Base-by-base conservation (phyloP, 35 echinoderm and acorn worm species). In the Lytechinus pictus region DNA sequence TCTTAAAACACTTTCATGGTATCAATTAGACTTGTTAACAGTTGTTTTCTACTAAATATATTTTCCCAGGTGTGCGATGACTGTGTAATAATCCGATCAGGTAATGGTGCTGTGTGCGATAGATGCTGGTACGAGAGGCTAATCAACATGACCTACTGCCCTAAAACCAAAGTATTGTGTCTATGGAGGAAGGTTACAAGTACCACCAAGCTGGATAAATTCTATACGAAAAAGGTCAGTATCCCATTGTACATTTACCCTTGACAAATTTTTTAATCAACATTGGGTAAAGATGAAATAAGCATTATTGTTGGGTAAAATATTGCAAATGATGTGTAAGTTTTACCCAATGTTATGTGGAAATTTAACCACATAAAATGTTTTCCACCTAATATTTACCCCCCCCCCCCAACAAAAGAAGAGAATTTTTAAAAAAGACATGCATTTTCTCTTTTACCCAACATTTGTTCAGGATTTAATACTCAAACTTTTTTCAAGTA, bases 61-160 rank as follows among this genome's bases (percentile, higher is more conserved):
- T 94, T 89, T 14, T 7, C 10, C 9, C 92, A 99, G 98, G 98
- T 99, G 9, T 99, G 98, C 93, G 98, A 99, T 96, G 98, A 99
- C 86, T 97, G 97, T 94, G 95, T 99, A 55, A 99, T 99, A 89
- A 99, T 99, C 57, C 94, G 98, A 10, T 97, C 97, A 94, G 98
- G 98, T 29, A 99, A 97, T 88, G 98, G 98, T 52, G 97, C 98
- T 16, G 97, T 99, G 55, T 99, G 97, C 86, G 98, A 99, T 96
- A 72, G 98, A 14, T 99, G 98, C 88, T 99, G 98, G 98, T 99
- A 99, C 91, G 98, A 99, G 94, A 93, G 96, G 86, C 95, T 99
- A 54, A 98, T 99, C 52, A 99, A 98, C 96, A 99, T 99, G 98
- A 98, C 98, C 10, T 99, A 97, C 95, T 99, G 98, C 71, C 98